Evolutionary conservation across 1,140 invertebrate genomes (phyloP).

Genomic region (Ectropis grisescens): DNA sequence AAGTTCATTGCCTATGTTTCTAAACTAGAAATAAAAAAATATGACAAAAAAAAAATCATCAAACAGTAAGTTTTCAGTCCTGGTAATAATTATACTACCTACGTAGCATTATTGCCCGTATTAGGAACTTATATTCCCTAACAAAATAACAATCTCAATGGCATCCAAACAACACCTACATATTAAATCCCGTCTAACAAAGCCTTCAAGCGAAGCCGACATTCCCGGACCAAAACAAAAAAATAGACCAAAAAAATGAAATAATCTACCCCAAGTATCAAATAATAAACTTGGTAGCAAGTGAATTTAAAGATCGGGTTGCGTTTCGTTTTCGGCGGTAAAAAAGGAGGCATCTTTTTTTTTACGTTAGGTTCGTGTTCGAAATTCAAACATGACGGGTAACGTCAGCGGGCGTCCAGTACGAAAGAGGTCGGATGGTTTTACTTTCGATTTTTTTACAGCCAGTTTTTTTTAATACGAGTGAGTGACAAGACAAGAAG

Average conservation of each 20-base stretch:
- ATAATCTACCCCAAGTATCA: conserved; percentile 61
- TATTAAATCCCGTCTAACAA: conserved; percentile 27
- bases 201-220: conserved; percentile 46
- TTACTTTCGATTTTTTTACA: conserved; percentile 29
- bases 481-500: no score
- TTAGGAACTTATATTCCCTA: no score
- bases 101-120: no score
- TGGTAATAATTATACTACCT: no score
- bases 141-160: conserved; percentile 22
- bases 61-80: no score
- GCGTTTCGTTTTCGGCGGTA: conserved; percentile 23
- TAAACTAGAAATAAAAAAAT: no score
- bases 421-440: conserved; percentile 28
- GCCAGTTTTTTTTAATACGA: no score
- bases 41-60: no score
- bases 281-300: conserved; percentile 69
- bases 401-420: conserved; percentile 34
- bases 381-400: conserved; percentile 52
- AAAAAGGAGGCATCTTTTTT: conserved; percentile 27
- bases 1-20: no score
- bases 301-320: conserved; percentile 65
- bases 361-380: no score
- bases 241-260: conserved; percentile 40
- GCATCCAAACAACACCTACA: conserved; percentile 36
- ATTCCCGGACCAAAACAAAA: conserved; percentile 25